Evolutionary conservation across 1,140 invertebrate genomes (phyloP).

Genomic region (Solenopsis fugax): DNA sequence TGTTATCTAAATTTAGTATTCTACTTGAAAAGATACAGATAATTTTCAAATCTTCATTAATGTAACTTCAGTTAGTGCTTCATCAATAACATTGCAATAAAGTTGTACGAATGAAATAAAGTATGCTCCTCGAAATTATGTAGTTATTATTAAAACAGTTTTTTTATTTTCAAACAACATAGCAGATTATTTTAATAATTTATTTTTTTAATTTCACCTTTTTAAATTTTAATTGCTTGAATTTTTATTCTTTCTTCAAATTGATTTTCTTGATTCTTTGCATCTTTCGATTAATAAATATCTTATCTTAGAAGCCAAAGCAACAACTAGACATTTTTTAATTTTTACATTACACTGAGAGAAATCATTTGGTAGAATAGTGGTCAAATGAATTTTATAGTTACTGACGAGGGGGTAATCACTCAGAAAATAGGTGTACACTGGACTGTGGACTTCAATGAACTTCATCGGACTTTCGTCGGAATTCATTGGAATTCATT

Average conservation of each 20-base stretch:
- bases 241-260: too few species aligned
- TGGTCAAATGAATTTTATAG: too few species aligned
- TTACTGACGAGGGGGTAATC: too few species aligned
- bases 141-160: not conserved
- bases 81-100: too few species aligned
- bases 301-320: not conserved
- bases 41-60: not conserved
- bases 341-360: not conserved
- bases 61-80: too few species aligned
- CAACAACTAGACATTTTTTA: not conserved
- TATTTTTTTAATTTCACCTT: too few species aligned
- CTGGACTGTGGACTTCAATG: too few species aligned
- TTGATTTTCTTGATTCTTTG: slow-evolving; percentile 1
- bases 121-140: not conserved
- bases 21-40: not conserved
- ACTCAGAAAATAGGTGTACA: too few species aligned
- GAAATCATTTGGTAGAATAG: too few species aligned
- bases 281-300: not conserved
- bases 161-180: not conserved
- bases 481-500: too few species aligned
- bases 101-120: not conserved
- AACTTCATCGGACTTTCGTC: too few species aligned
- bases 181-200: not conserved
- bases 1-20: not conserved
- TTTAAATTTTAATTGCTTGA: too few species aligned